Evolutionary conservation across 2,888 invertebrate genomes (phyloP).

Genomic region (Acholoe squamosa): DNA sequence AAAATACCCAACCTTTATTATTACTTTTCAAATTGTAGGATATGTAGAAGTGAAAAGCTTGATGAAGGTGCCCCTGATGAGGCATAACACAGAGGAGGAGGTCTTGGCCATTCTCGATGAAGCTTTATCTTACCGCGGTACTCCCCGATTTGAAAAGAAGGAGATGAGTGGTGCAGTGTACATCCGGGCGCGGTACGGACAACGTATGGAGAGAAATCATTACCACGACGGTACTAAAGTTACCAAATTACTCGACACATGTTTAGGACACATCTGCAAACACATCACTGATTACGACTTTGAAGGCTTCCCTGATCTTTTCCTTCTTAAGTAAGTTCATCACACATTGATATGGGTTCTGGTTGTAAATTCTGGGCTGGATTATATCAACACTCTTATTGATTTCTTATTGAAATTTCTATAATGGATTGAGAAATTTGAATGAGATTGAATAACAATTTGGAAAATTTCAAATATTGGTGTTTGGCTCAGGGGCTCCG

Average conservation of each 20-base stretch:
- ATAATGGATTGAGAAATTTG: too few relatives aligned
- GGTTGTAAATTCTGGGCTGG: too few relatives aligned
- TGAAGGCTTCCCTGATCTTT: conserved; percentile 79
- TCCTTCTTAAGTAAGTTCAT: conserved; percentile 76
- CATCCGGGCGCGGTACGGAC: conserved; percentile 76
- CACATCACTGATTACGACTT: conserved; percentile 78
- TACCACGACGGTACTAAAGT: conserved; percentile 77
- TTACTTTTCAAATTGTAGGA: conserved; percentile 71
- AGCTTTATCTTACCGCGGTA: conserved; percentile 73
- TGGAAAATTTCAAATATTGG: too few relatives aligned
- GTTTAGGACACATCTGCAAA: conserved; percentile 72
- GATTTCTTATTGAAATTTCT: too few relatives aligned
- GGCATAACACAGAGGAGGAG: conserved; percentile 73
- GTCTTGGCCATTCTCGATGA: conserved; percentile 73
- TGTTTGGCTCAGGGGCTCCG: too few relatives aligned
- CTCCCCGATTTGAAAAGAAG: conserved; percentile 75
- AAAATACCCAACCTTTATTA: neutral
- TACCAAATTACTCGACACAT: conserved; percentile 74
- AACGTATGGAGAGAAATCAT: conserved; percentile 79
- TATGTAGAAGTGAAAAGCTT: conserved; percentile 76
- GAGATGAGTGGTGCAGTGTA: conserved; percentile 70
- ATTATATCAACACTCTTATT: too few relatives aligned
- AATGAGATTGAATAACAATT: too few relatives aligned
- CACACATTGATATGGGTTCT: too few relatives aligned
- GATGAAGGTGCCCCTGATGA: conserved; percentile 73